These are phyloP conservation scores for Sarcophaga variegata DNA, from an alignment of 2,888 invertebrate species.

Conservation along the genomic window DNA sequence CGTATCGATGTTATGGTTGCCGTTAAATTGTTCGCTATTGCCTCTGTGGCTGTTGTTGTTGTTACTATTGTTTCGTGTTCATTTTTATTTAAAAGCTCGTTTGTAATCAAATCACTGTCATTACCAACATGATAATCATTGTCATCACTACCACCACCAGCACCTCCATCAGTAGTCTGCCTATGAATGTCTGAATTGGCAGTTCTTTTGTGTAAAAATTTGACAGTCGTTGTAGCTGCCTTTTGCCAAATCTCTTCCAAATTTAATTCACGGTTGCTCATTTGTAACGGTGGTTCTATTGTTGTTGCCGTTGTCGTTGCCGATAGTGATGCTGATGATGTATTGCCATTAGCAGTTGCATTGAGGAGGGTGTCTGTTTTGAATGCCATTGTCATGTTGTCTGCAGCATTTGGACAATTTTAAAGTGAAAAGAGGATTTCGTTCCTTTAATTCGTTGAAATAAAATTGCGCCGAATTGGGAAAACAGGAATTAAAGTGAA, in stretches of 20 bases:
- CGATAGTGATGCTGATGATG: slow-evolving; percentile 42
- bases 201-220: slow-evolving; percentile 57
- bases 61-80: slow-evolving; percentile 42
- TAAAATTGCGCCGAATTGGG: not conserved
- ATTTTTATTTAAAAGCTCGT: slow-evolving; percentile 4
- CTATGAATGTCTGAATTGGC: slow-evolving; percentile 31
- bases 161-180: slow-evolving; percentile 13
- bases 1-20: slow-evolving; percentile 73
- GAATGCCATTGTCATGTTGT: slow-evolving; percentile 62
- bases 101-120: slow-evolving; percentile 18
- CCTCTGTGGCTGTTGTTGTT: slow-evolving; percentile 18
- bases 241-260: slow-evolving; percentile 44
- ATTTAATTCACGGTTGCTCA: slow-evolving; percentile 51
- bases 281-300: slow-evolving; percentile 6
- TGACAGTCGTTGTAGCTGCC: slow-evolving; percentile 45
- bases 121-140: slow-evolving; percentile 2
- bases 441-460: not conserved
- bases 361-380: slow-evolving; percentile 19
- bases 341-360: not conserved
- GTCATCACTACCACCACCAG: not conserved
- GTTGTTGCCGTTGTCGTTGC: not conserved
- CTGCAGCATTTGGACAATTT: slow-evolving; percentile 48
- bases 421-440: slow-evolving; percentile 3
- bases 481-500: not conserved
- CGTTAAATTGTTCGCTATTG: slow-evolving; percentile 65